Conservation (phyloP, 2,888 invertebrate genomes). For the Drosophila rubida region DNA sequence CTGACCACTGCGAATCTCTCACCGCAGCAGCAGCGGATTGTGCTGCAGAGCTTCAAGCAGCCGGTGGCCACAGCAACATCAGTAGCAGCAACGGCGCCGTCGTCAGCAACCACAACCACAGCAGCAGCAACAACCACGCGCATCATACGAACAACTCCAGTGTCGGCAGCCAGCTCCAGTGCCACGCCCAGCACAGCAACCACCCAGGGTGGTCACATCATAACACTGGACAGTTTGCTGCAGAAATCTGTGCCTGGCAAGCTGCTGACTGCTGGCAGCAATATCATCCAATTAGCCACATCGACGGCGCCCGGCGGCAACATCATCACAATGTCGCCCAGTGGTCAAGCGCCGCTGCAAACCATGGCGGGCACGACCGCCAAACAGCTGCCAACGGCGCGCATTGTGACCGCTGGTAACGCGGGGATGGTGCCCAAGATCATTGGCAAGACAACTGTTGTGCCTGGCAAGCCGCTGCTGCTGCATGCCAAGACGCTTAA, state of each 20-base stretch:
- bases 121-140: slow-evolving; percentile 50
- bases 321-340: slow-evolving; percentile 54
- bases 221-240: slow-evolving; percentile 82
- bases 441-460: slow-evolving; percentile 77
- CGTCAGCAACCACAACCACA: slow-evolving; percentile 35
- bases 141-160: slow-evolving; percentile 56
- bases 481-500: slow-evolving; percentile 67
- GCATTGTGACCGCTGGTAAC: slow-evolving; percentile 80
- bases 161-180: slow-evolving; percentile 28
- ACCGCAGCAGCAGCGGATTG: slow-evolving; percentile 82
- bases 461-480: slow-evolving; percentile 68
- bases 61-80: slow-evolving; percentile 45
- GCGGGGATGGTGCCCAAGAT: slow-evolving; percentile 84
- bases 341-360: slow-evolving; percentile 31
- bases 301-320: slow-evolving; percentile 52
- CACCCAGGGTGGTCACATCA: slow-evolving; percentile 86
- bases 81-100: background rate
- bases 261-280: slow-evolving; percentile 82
- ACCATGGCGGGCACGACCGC: slow-evolving; percentile 79
- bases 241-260: slow-evolving; percentile 75
- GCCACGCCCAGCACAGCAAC: slow-evolving; percentile 71
- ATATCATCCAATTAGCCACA: slow-evolving; percentile 86
- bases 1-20: slow-evolving; percentile 77
- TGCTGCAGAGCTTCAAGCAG: slow-evolving; percentile 83
- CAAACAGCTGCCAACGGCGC: slow-evolving; percentile 48